Percentiles rank a stretch among this genome's conserved stretches.
Conservation (phyloP, 2,888 invertebrate genomes). For the Thera britannica region DNA sequence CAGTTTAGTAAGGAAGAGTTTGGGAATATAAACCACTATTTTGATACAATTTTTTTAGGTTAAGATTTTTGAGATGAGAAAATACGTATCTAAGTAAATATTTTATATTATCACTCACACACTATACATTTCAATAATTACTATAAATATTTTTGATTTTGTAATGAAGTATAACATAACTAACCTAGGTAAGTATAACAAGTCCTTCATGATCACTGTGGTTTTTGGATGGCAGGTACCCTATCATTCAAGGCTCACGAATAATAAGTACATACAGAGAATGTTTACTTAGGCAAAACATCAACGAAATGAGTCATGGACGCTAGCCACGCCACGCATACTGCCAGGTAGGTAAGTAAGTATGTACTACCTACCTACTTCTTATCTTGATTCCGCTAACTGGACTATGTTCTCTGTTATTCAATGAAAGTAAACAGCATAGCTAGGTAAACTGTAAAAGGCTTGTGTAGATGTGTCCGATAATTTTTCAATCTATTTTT, state of each 20-base stretch:
- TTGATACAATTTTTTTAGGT: too few relatives aligned
- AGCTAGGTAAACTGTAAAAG: conserved; percentile 63
- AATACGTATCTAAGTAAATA: neutral
- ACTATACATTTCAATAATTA: too few relatives aligned
- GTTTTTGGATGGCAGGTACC: neutral
- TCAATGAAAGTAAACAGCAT: conserved; percentile 82
- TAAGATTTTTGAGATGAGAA: too few relatives aligned
- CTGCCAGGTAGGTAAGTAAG: conserved; percentile 29
- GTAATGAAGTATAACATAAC: too few relatives aligned
- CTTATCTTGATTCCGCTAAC: conserved; percentile 66
- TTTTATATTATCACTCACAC: too few relatives aligned
- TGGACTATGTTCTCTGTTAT: conserved; percentile 62
- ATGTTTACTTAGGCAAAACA: conserved; percentile 47
- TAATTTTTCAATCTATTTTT: conserved; percentile 81
- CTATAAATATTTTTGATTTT: too few relatives aligned
- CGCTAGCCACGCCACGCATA: conserved; percentile 52
- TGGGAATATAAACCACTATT: too few relatives aligned
- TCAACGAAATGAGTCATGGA: conserved; percentile 62
- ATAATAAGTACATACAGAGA: conserved; percentile 23
- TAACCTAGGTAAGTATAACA: too few relatives aligned
- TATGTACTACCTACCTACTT: neutral
- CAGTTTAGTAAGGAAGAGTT: neutral
- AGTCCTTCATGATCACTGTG: too few relatives aligned
- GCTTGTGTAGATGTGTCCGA: conserved; percentile 46
- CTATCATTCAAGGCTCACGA: neutral